These are phyloP conservation scores for Acromyrmex echinatior DNA, from an alignment of 1,140 invertebrate species.

Conservation along the genomic window DNA sequence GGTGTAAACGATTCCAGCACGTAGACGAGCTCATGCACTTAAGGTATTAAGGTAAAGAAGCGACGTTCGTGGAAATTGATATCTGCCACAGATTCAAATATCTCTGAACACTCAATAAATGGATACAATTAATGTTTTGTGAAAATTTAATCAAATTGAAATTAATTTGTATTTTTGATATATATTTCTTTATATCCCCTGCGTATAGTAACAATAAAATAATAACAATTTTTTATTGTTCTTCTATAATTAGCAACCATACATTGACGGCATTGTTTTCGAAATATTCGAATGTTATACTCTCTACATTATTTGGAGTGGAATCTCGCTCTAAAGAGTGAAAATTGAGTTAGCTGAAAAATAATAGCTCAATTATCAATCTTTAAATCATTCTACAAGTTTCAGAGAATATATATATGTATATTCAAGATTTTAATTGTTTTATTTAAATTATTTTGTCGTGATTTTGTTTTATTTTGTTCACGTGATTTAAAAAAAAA, in stretches of 20 bases:
- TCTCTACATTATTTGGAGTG: too few relatives aligned
- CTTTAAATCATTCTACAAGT: too few relatives aligned
- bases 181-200: neutral
- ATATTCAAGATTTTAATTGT: too few relatives aligned
- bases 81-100: conserved; percentile 40
- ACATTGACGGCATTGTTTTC: neutral
- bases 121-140: neutral
- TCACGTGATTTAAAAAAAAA: neutral
- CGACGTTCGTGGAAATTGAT: conserved; percentile 51
- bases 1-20: conserved; percentile 61
- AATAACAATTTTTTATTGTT: neutral
- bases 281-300: neutral
- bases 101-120: neutral
- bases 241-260: neutral
- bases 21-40: conserved; percentile 46
- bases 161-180: neutral
- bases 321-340: too few relatives aligned
- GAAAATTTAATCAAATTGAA: neutral
- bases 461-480: neutral
- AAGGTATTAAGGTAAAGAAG: conserved; percentile 38
- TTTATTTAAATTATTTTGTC: neutral
- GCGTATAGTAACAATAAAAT: neutral
- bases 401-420: too few relatives aligned
- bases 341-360: too few relatives aligned
- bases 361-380: too few relatives aligned